phyloP scores from a whole-genome alignment of 37 sponge, comb jelly and placozoan species.

The Diacarnus erythraeanus region DNA sequence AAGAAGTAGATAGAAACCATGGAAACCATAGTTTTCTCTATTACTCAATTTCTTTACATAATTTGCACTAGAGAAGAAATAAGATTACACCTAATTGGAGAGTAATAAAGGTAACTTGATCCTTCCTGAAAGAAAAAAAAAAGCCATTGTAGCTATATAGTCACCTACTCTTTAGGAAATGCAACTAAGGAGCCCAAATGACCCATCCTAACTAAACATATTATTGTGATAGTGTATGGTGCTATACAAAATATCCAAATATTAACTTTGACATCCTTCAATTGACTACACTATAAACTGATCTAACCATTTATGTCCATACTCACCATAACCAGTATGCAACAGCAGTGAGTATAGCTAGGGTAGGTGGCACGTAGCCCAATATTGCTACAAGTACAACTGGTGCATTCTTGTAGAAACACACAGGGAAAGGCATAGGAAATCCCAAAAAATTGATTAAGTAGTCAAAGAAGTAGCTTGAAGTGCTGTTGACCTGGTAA shows the following conservation, averaged over 20 bases:
- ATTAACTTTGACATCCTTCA: no score
- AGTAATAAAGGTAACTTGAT: background rate
- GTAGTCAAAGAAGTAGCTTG: conserved; percentile 1
- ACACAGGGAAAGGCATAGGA: conserved; percentile 64
- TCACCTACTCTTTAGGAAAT: no score
- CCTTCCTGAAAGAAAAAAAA: no score
- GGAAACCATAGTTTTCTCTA: conserved; percentile 36
- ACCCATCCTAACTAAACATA: no score
- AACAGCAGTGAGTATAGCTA: conserved; percentile 24
- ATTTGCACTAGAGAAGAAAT: conserved; percentile 58
- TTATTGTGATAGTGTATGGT: no score
- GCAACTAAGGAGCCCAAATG: no score
- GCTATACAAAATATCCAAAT: no score
- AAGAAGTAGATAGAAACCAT: conserved; percentile 55
- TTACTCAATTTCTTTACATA: conserved; percentile 28
- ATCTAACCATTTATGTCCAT: no score
- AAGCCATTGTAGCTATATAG: no score
- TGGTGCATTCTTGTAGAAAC: conserved; percentile 22
- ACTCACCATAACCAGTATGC: conserved; percentile 46
- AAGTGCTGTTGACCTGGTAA: background rate
- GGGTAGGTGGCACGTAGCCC: conserved; percentile 59
- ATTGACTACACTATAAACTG: background rate
- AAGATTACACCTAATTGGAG: no score
- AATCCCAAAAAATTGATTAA: conserved; percentile 62
- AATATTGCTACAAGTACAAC: conserved; percentile 50